These are phyloP conservation scores for Formica exsecta DNA, from an alignment of 1,140 invertebrate species.

Conservation along the genomic window DNA sequence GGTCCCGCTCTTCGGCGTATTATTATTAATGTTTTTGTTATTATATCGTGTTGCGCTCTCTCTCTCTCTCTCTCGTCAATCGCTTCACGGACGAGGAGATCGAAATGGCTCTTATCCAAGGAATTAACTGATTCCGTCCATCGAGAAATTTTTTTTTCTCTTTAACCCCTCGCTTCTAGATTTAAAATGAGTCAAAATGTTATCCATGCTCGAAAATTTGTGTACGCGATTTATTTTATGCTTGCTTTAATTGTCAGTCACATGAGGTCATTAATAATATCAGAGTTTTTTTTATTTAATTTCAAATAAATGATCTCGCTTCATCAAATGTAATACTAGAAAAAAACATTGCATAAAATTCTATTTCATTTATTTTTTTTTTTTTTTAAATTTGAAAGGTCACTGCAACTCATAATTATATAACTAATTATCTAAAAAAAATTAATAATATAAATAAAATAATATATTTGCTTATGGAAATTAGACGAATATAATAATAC, in stretches of 20 bases:
- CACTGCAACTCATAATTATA: too few relatives aligned
- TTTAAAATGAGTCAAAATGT: not conserved
- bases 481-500: not conserved
- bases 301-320: not conserved
- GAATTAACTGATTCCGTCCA: slow-evolving; percentile 10
- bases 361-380: not conserved
- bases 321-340: not conserved
- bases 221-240: not conserved
- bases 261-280: not conserved
- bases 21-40: slow-evolving; percentile 66
- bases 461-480: too few relatives aligned
- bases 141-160: not conserved
- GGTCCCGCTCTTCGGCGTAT: slow-evolving; percentile 19
- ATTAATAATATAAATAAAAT: too few relatives aligned
- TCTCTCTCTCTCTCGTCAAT: slow-evolving; percentile 51
- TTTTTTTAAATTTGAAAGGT: too few relatives aligned
- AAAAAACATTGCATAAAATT: not conserved
- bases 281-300: not conserved
- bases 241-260: not conserved
- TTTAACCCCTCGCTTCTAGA: not conserved
- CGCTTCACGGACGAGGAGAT: slow-evolving; percentile 4
- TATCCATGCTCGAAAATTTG: not conserved
- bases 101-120: not conserved
- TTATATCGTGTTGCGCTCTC: slow-evolving; percentile 59
- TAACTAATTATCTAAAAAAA: too few relatives aligned